A percentile compares a stretch with the other conserved stretches of the same genome.
phyloP scores from a whole-genome alignment of 2,888 invertebrate genomes.

The Hoplodrina blanda region DNA sequence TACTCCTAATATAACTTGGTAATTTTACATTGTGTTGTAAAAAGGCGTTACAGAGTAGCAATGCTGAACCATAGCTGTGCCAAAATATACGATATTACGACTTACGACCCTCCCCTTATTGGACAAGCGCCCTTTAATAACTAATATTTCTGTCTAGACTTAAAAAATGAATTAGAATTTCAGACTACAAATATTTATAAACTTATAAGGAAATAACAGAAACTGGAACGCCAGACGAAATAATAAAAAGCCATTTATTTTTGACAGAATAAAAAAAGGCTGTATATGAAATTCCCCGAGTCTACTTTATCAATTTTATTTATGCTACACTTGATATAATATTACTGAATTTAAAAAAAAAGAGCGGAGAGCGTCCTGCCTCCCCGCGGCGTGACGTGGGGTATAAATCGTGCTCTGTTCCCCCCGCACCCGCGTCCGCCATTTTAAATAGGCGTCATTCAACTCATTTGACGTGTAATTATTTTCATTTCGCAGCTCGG shows the following conservation, averaged over 20 bases:
- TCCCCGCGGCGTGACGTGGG: conserved; percentile 62
- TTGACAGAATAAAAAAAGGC: conserved; percentile 35
- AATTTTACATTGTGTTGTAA: conserved; percentile 42
- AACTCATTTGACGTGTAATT: conserved; percentile 86
- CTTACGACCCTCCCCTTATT: conserved; percentile 8
- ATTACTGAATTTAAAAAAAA: conserved; percentile 58
- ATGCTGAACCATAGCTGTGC: conserved; percentile 12
- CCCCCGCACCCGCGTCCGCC: conserved; percentile 66
- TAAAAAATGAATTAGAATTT: not conserved
- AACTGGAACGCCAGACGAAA: conserved; percentile 10
- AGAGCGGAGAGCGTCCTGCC: conserved; percentile 36
- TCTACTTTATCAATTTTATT: conserved; percentile 60
- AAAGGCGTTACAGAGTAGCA: conserved; percentile 20
- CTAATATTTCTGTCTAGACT: conserved; percentile 27
- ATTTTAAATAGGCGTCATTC: conserved; percentile 84
- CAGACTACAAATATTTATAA: not conserved
- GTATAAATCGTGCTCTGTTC: conserved; percentile 70
- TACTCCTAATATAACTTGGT: conserved; percentile 62
- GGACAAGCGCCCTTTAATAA: conserved; percentile 20
- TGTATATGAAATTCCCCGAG: conserved; percentile 36
- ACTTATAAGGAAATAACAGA: not conserved
- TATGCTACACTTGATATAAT: conserved; percentile 64
- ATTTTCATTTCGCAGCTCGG: conserved; percentile 81
- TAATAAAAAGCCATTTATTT: conserved; percentile 25
- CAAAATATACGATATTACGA: conserved; percentile 25